Percentiles rank a stretch among this genome's conserved stretches.
Evolutionary conservation across 37 sponge, comb jelly and placozoan species (phyloP).

Genomic region (Tethya wilhelma): DNA sequence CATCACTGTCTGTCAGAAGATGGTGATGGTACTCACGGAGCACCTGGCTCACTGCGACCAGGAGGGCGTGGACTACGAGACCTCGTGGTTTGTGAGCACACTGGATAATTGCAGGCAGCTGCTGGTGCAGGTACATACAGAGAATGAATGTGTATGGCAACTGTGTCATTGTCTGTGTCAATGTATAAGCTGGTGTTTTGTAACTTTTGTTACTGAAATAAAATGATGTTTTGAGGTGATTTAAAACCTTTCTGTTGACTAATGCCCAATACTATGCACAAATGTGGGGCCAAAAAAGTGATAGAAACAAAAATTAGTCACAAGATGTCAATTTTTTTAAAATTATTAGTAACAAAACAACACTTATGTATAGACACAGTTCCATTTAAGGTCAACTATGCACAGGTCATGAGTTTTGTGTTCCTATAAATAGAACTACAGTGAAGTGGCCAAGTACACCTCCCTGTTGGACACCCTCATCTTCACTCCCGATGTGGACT

Average conservation of each 20-base stretch:
- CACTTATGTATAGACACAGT: no score
- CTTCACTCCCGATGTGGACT: conserved; percentile 67
- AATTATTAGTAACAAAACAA: no score
- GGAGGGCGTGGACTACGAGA: conserved; percentile 63
- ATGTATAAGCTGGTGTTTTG: no score
- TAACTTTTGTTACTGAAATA: no score
- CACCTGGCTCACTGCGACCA: conserved; percentile 70
- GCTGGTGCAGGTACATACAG: conserved; percentile 61
- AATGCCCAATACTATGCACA: neutral
- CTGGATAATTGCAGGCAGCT: conserved; percentile 73
- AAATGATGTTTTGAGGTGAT: no score
- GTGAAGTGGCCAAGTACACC: conserved; percentile 23
- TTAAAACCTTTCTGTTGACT: no score
- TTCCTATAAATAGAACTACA: conserved; percentile 37
- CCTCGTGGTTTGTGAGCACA: conserved; percentile 67
- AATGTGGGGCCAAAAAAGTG: no score
- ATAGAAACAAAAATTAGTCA: no score
- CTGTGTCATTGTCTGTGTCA: no score
- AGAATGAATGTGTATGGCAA: no score
- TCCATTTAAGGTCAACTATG: no score
- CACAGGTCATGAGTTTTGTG: neutral
- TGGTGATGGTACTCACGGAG: conserved; percentile 44
- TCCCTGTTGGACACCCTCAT: conserved; percentile 43
- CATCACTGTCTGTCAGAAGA: conserved; percentile 54
- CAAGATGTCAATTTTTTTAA: no score